Conservation (phyloP, 2,113 vertebrate genomes). For the Paraplagusia blochii region DNA sequence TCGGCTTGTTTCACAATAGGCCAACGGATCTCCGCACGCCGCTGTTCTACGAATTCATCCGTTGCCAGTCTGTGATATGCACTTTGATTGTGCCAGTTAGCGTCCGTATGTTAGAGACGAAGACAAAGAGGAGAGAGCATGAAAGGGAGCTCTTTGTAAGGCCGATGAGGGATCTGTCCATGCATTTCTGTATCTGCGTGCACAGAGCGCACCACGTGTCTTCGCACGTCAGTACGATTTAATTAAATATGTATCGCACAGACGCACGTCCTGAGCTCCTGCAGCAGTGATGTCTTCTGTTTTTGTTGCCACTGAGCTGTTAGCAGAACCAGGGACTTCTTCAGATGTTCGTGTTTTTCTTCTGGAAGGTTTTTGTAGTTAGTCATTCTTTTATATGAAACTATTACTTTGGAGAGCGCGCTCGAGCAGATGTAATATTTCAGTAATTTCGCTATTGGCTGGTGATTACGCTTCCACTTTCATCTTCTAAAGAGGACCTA, state of each 20-base stretch:
- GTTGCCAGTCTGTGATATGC: conserved; percentile 7
- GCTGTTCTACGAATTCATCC: conserved; percentile 21
- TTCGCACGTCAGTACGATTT: conserved; percentile 25
- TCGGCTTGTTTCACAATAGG: conserved; percentile 13
- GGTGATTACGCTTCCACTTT: conserved; percentile 60
- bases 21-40: conserved; percentile 28
- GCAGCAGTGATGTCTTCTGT: conserved; percentile 46
- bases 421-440: conserved; percentile 13
- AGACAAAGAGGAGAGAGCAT: neutral
- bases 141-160: neutral
- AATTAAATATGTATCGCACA: conserved; percentile 48
- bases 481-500: conserved; percentile 62
- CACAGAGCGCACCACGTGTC: conserved; percentile 7
- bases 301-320: conserved; percentile 42
- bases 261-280: conserved; percentile 51
- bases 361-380: neutral
- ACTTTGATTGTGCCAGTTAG: conserved; percentile 8
- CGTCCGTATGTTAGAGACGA: conserved; percentile 3
- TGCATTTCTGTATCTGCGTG: conserved; percentile 16
- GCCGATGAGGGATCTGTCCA: conserved; percentile 16
- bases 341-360: conserved; percentile 10
- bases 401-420: neutral
- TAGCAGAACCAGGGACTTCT: conserved; percentile 36
- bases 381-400: neutral
- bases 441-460: conserved; percentile 51